Conservation (phyloP, 2,888 invertebrate species). For the Meganola albula region DNA sequence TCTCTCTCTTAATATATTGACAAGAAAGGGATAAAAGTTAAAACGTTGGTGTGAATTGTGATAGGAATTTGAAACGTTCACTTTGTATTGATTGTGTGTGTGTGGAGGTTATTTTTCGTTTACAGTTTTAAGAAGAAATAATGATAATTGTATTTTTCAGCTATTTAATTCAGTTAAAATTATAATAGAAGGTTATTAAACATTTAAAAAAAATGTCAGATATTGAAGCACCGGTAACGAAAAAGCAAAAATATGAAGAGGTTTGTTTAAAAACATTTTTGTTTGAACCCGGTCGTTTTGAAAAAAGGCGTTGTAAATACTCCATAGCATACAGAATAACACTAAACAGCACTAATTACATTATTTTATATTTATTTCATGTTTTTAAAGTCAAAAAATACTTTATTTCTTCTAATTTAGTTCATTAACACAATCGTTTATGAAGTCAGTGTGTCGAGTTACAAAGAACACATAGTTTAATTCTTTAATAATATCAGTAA, state of each 20-base stretch:
- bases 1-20: background rate
- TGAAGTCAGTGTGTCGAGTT: too few species aligned
- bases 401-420: background rate
- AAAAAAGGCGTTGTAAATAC: background rate
- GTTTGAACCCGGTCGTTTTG: background rate
- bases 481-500: too few species aligned
- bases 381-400: background rate
- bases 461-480: too few species aligned
- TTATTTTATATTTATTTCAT: background rate
- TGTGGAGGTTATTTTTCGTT: conserved; percentile 15
- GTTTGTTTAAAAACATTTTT: conserved; percentile 8
- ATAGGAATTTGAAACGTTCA: too few species aligned
- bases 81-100: conserved; percentile 11
- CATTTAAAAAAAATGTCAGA: conserved; percentile 49
- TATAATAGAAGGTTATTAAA: too few species aligned
- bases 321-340: too few species aligned
- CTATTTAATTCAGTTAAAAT: background rate
- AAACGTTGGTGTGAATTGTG: background rate
- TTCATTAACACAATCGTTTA: background rate
- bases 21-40: conserved; percentile 7
- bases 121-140: background rate
- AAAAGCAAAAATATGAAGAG: conserved; percentile 43
- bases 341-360: too few species aligned
- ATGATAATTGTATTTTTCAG: background rate
- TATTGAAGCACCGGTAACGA: conserved; percentile 49